phyloP scores from a whole-genome alignment of 2,888 invertebrate species.

The Trissonchulus latispiculum region DNA sequence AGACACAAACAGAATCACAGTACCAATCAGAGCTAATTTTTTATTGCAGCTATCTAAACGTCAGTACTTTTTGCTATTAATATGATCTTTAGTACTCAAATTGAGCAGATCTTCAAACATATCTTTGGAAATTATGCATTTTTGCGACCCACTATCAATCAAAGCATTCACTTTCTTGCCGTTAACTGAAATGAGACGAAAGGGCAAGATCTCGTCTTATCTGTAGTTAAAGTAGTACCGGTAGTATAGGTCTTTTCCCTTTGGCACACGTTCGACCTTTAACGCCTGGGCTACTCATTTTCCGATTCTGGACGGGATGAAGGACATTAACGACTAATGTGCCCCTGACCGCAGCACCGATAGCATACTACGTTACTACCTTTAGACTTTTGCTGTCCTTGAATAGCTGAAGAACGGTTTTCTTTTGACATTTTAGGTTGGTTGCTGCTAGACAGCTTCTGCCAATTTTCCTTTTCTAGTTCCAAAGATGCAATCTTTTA shows the following conservation, averaged over 20 bases:
- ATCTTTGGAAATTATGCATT: not conserved
- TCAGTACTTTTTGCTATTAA: not conserved
- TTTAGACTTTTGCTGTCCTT: too few species aligned
- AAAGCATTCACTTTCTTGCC: not conserved
- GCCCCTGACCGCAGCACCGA: not conserved
- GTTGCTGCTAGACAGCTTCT: too few species aligned
- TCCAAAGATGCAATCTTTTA: too few species aligned
- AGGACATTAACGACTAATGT: not conserved
- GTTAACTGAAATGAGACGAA: not conserved
- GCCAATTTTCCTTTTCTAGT: too few species aligned
- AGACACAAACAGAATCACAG: not conserved
- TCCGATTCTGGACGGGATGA: not conserved
- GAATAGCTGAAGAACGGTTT: too few species aligned
- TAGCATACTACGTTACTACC: not conserved
- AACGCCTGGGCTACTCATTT: not conserved
- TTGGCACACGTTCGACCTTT: not conserved
- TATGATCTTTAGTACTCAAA: not conserved
- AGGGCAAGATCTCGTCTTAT: too few species aligned
- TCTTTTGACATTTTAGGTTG: too few species aligned
- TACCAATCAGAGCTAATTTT: not conserved
- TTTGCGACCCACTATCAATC: not conserved
- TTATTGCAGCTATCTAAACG: not conserved
- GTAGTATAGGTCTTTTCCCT: not conserved
- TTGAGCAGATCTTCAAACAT: not conserved
- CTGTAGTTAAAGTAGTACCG: too few species aligned